Evolutionary conservation across 2,888 invertebrate genomes (phyloP), one percentile per base, ranked within the genome.

Genomic region (Zele albiditarsus): DNA sequence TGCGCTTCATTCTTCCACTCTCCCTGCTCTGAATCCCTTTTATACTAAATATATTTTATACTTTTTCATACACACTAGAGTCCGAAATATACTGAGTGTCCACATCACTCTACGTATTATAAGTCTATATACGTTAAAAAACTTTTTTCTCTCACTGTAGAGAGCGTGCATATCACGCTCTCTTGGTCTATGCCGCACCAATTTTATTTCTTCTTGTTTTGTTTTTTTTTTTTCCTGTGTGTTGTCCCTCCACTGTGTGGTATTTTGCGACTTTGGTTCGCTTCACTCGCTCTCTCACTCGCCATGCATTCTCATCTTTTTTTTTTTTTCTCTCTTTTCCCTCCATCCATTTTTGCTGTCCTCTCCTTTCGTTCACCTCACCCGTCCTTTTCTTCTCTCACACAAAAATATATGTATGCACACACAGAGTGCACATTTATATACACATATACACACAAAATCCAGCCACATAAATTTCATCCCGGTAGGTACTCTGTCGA

Each of bases 401-500:
- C 8, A 53, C 20, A 53, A 4, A 53, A n/a, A 53, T 20, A 53
- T 53, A n/a, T 46, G 53, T 53, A 10, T 53, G 20, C 20, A n/a
- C n/a, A 46, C 16, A n/a, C 20, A 53, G 4, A 53, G 20, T n/a
- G 8, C 8, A 8, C 53, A 20, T n/a, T 5, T 20, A 53, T n/a
- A 53, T n/a, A 23, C 53, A 10, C 53, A 53, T 2, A 4, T 2
- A 46, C 14, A 46, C 14, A 46, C 14, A 69, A 66, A 69, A 72
- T 73, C 79, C 82, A 82, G 82, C 80, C 83, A 83, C 85, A 84
- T 83, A 85, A 86, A 85, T 85, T 85, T 84, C 78, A 82, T 74
- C 81, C 80, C 80, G 82, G 82, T 82, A 80, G 84, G 82, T 84
- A 83, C 83, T 84, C 83, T 83, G 83, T 83, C 82, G 84, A 84